Conservation (phyloP, 2,888 invertebrate genomes). For the Oligia fasciuncula region DNA sequence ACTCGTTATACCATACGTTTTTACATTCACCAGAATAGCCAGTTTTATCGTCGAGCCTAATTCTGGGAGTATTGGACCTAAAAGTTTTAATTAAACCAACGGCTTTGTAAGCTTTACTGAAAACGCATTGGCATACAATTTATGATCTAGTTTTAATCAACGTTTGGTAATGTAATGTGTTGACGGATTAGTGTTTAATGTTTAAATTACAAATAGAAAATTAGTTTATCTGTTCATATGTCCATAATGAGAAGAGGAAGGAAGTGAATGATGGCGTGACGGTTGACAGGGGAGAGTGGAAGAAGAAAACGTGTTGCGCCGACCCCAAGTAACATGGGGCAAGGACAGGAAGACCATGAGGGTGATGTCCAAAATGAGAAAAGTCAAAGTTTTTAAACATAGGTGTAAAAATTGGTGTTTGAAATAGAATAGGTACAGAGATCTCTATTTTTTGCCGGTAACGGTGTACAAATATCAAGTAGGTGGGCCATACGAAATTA, state of each 20-base stretch:
- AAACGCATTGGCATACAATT: conserved; percentile 43
- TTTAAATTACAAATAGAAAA: neutral
- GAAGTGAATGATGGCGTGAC: neutral
- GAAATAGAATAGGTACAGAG: no score
- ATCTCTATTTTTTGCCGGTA: no score
- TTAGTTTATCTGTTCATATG: neutral
- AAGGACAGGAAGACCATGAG: neutral
- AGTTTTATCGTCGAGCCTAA: conserved; percentile 43
- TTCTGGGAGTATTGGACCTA: conserved; percentile 33
- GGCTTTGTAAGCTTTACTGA: conserved; percentile 26
- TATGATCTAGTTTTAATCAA: conserved; percentile 42
- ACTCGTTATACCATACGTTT: conserved; percentile 33
- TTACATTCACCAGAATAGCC: conserved; percentile 40
- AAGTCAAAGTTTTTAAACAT: no score
- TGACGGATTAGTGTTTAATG: conserved; percentile 14
- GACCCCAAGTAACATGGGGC: neutral
- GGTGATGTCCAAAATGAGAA: neutral
- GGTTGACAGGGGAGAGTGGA: neutral
- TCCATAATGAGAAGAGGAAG: neutral
- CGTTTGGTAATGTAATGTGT: conserved; percentile 14
- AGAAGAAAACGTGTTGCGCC: neutral
- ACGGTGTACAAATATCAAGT: no score
- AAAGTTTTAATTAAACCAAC: conserved; percentile 57
- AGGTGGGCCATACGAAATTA: no score
- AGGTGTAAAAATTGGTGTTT: no score